Conservation (phyloP, 2,113 vertebrate genomes). For the Mesembrinibis cayennensis region DNA sequence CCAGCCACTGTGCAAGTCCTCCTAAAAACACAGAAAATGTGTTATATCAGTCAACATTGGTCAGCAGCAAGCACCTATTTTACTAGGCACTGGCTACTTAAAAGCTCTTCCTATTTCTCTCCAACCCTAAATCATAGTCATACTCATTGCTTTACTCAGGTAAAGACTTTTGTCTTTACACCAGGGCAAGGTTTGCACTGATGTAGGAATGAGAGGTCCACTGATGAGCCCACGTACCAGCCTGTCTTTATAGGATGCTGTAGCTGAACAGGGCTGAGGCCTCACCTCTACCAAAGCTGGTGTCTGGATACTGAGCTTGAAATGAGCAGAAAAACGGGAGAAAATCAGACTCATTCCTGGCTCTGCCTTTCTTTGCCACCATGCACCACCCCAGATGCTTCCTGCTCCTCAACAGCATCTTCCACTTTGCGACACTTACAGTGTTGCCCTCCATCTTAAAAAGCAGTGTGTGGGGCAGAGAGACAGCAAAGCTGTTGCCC, state of each 20-base stretch:
- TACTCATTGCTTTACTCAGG: not conserved
- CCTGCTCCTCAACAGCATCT: not conserved
- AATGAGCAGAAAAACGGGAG: not conserved
- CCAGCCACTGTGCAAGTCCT: not conserved
- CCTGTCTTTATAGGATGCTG: not conserved
- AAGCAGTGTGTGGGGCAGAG: not conserved
- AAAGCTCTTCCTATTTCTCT: not conserved
- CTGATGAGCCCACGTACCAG: accelerated
- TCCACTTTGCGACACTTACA: not conserved
- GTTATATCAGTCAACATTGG: not conserved
- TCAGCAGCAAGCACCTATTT: not conserved
- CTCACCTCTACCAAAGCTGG: not conserved
- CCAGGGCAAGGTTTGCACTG: not conserved
- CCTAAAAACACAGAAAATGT: not conserved
- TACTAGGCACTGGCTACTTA: not conserved
- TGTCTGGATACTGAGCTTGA: not conserved
- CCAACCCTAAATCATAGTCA: not conserved
- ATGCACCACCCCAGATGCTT: not conserved
- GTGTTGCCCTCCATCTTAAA: not conserved
- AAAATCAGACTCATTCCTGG: not conserved
- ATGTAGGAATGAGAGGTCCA: not conserved
- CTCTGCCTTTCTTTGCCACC: not conserved
- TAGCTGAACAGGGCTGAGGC: not conserved
- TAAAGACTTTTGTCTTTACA: not conserved
- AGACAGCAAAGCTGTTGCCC: not conserved